Base-by-base conservation (phyloP, 1,140 invertebrate genomes). In the Pemphigus obesinymphae region DNA sequence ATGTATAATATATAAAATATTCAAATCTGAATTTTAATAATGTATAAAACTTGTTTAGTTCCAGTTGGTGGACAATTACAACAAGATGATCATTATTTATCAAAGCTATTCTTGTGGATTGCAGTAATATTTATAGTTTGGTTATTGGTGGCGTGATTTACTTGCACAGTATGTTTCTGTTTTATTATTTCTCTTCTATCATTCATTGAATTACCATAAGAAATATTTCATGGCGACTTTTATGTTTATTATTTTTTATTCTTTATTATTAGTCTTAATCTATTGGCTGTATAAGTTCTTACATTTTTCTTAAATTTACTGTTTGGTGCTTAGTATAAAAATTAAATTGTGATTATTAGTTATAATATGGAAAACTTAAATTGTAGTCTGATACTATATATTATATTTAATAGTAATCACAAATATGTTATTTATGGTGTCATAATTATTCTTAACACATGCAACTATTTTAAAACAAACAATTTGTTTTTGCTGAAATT, bases 91-190 rank as follows among this genome's bases (percentile, higher is more conserved):
- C 94, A 96, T 87, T 95, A 95, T 86, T 88, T 98, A 66, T 97
- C 96, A 0, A 96, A 96, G 89, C 89, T 97, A 84, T 98, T 99
- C 89, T 88, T 98, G 31, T 97, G 93, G 92, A 90, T 98, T 82
- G 96, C 96, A 50, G 88, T 97, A 72, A 85, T 97, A 78, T 97
- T 97, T 87, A 93, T 98, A 84, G 89, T 93, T 83, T 98, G 96
- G 96, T 89, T 99, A 75, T 88, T 99, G 45, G 91, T 97, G 86
- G 96, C 96, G 84, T 98, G 93, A 91, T 80, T 80, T 70, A 70
- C n/a, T 70, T 45, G 5, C 40, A 70, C 23, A 70, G 43, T 31
- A 73, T 31, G 26, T 73, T 29, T 3, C 0, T 34, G 8, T 45
- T 70, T 50, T 73, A 70, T 20, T 72, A 45, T 43, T 45, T 17